Evolutionary conservation across 2,797 vertebrate genomes (phyloP).

Genomic region (Chanos chanos): DNA sequence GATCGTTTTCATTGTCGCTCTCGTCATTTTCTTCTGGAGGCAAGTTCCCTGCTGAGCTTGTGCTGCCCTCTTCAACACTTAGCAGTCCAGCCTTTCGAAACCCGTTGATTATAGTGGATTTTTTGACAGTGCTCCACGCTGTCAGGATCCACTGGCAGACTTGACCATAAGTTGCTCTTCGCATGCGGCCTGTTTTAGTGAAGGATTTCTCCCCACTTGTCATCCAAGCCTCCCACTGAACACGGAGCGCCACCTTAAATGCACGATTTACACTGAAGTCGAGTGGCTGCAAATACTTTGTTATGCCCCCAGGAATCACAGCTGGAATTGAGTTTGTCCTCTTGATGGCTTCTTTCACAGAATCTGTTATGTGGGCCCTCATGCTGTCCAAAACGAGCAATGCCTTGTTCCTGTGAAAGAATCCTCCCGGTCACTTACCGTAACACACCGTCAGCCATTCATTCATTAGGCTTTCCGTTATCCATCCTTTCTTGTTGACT

Average conservation of each 20-base stretch:
- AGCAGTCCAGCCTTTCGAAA: slow-evolving; percentile 40
- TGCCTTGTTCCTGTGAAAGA: slow-evolving; percentile 12
- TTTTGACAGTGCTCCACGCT: slow-evolving; percentile 32
- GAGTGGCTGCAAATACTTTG: slow-evolving; percentile 14
- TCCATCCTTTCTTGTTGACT: slow-evolving; percentile 14
- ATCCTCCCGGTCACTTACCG: slow-evolving; percentile 12
- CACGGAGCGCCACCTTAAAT: slow-evolving; percentile 6
- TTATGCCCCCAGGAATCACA: slow-evolving; percentile 10
- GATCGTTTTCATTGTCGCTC: too few species aligned
- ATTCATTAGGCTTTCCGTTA: slow-evolving; percentile 14
- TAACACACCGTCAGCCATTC: slow-evolving; percentile 26
- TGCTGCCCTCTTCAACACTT: slow-evolving; percentile 19
- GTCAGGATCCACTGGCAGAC: slow-evolving; percentile 35
- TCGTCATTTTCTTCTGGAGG: slow-evolving; percentile 34
- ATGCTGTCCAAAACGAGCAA: too few species aligned
- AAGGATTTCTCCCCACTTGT: slow-evolving; percentile 34
- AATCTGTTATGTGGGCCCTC: neutral
- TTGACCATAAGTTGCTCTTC: slow-evolving; percentile 35
- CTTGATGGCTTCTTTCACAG: slow-evolving; percentile 8
- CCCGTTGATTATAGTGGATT: slow-evolving; percentile 25
- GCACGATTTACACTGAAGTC: slow-evolving; percentile 11
- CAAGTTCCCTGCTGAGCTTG: neutral
- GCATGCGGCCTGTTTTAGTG: slow-evolving; percentile 33
- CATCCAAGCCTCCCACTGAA: slow-evolving; percentile 35
- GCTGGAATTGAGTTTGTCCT: slow-evolving; percentile 3